Percentiles rank a stretch among this genome's conserved stretches.
phyloP scores from a whole-genome alignment of 2,797 vertebrate genomes.

The Chaenodraco wilsoni region DNA sequence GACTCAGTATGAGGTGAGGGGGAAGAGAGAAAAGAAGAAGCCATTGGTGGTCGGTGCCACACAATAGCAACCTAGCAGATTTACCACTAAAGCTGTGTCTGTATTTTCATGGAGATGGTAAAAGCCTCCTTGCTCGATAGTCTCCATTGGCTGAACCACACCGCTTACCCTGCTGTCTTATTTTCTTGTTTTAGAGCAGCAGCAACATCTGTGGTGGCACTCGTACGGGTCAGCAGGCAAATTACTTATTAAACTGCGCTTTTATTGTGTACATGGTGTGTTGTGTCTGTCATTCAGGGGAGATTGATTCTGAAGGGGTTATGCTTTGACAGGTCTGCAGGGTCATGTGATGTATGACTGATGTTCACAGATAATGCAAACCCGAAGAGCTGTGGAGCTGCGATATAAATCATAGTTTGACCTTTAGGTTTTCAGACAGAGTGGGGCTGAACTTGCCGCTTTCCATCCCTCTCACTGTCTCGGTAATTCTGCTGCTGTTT shows the following conservation, averaged over 20 bases:
- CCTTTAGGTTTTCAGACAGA: conserved; percentile 53
- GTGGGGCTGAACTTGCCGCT: conserved; percentile 28
- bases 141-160: conserved; percentile 45
- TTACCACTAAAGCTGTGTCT: conserved; percentile 67
- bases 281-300: conserved; percentile 38
- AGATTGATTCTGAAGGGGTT: conserved; percentile 39
- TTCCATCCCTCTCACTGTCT: conserved; percentile 20
- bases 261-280: conserved; percentile 41
- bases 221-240: conserved; percentile 36
- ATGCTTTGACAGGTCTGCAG: conserved; percentile 39
- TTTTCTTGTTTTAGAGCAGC: conserved; percentile 35
- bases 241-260: conserved; percentile 16
- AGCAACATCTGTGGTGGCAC: conserved; percentile 31
- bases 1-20: conserved; percentile 58
- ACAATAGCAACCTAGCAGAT: conserved; percentile 72
- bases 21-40: conserved; percentile 58
- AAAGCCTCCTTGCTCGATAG: conserved; percentile 19
- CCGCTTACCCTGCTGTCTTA: conserved; percentile 15
- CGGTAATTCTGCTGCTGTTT: background rate
- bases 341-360: conserved; percentile 41
- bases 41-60: conserved; percentile 69
- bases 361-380: conserved; percentile 49
- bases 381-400: conserved; percentile 20
- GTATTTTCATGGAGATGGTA: conserved; percentile 57
- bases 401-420: conserved; percentile 69